These are phyloP conservation scores for Caenorhabditis sp. DNA, from an alignment of 2,888 invertebrate genomes.

Conservation along the genomic window DNA sequence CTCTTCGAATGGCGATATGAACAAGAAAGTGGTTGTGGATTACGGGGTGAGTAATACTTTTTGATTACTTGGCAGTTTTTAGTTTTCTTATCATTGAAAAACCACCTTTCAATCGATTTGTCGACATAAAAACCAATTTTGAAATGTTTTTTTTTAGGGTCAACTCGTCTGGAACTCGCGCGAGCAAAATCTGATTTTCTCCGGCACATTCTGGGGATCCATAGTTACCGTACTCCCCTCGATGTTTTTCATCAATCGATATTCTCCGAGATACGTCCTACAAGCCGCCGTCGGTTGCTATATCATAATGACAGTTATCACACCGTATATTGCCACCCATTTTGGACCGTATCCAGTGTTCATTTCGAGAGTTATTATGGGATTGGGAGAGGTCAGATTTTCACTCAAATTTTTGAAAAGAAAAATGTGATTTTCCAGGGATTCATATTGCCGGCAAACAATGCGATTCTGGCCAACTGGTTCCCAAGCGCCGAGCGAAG, in stretches of 20 bases:
- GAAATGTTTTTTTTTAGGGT: constrained; percentile 72
- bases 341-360: constrained; percentile 71
- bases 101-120: too few relatives aligned
- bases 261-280: constrained; percentile 55
- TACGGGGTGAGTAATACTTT: constrained; percentile 70
- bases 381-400: constrained; percentile 76
- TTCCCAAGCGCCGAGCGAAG: constrained; percentile 75
- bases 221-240: constrained; percentile 74
- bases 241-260: constrained; percentile 73
- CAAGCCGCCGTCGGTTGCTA: constrained; percentile 65
- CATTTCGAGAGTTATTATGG: constrained; percentile 74
- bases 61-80: too few relatives aligned
- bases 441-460: constrained; percentile 76
- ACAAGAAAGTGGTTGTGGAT: constrained; percentile 66
- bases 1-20: constrained; percentile 24
- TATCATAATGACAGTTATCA: constrained; percentile 64
- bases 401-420: too few relatives aligned
- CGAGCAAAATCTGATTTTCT: constrained; percentile 75
- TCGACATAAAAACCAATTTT: too few relatives aligned
- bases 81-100: too few relatives aligned
- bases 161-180: constrained; percentile 71
- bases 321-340: constrained; percentile 71
- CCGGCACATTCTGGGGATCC: constrained; percentile 77
- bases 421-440: constrained; percentile 68
- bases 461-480: constrained; percentile 77